Conservation (phyloP, 2,113 vertebrate genomes). For the Charina bottae region DNA sequence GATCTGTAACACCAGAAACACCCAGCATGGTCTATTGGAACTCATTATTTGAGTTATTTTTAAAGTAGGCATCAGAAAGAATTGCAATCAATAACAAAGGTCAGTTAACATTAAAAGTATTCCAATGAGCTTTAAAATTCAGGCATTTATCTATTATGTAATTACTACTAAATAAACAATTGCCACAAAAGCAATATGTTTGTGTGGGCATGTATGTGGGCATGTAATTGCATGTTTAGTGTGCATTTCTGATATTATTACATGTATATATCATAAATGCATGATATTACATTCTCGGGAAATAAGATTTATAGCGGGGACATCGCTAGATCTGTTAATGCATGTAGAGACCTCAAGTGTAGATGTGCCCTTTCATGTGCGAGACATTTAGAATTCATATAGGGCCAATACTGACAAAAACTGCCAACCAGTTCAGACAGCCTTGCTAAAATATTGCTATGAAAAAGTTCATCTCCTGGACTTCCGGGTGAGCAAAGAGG, state of each 20-base stretch:
- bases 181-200: background rate
- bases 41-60: slow-evolving; percentile 60
- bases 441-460: background rate
- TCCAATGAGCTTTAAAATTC: slow-evolving; percentile 49
- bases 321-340: slow-evolving; percentile 37
- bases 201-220: background rate
- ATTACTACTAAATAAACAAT: slow-evolving; percentile 49
- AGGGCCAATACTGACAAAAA: background rate
- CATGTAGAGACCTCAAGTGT: background rate
- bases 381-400: background rate
- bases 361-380: background rate
- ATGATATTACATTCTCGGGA: slow-evolving; percentile 18
- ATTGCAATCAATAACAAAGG: slow-evolving; percentile 51
- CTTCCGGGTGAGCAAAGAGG: too few relatives aligned
- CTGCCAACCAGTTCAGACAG: background rate
- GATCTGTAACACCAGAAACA: slow-evolving; percentile 35
- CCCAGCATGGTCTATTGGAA: slow-evolving; percentile 26
- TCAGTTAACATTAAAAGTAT: slow-evolving; percentile 53
- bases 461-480: background rate
- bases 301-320: slow-evolving; percentile 29
- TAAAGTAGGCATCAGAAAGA: slow-evolving; percentile 47
- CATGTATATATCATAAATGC: slow-evolving; percentile 4
- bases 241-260: background rate
- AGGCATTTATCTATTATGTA: slow-evolving; percentile 46
- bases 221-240: slow-evolving; percentile 22